Evolutionary conservation across 2,888 invertebrate genomes (phyloP).

Genomic region (Limnephilus lunatus): DNA sequence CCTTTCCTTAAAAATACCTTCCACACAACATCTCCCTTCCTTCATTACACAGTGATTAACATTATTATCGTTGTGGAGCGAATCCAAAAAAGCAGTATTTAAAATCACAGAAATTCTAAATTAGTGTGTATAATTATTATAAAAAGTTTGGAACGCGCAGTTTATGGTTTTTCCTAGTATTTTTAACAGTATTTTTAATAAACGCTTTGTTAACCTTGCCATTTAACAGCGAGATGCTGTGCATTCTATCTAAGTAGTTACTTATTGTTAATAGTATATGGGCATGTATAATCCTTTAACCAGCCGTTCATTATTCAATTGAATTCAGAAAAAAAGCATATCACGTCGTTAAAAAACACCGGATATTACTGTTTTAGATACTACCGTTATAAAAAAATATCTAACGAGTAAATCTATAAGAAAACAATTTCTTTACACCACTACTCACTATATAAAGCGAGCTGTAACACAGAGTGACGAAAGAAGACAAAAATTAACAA

Average conservation of each 20-base stretch:
- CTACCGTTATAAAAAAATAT: not conserved
- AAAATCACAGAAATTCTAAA: too few species aligned
- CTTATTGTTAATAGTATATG: not conserved
- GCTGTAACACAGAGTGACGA: too few species aligned
- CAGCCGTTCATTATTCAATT: not conserved
- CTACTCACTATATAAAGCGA: not conserved
- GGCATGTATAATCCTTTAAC: not conserved
- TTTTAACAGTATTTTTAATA: too few species aligned
- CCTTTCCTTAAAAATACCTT: too few species aligned
- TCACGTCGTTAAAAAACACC: not conserved
- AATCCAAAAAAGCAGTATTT: too few species aligned
- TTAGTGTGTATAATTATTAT: too few species aligned
- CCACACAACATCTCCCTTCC: too few species aligned
- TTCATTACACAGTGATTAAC: too few species aligned
- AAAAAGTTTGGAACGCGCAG: too few species aligned
- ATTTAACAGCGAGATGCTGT: not conserved
- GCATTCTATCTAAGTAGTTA: not conserved
- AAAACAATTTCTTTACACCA: not conserved
- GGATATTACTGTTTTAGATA: not conserved
- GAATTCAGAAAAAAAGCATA: not conserved
- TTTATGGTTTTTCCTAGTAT: too few species aligned
- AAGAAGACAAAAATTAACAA: too few species aligned
- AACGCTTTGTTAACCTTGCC: not conserved
- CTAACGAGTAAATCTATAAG: not conserved
- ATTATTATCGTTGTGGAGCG: too few species aligned